Evolutionary conservation across 2,797 vertebrate species (phyloP).

Genomic region (Eulemur coronatus): DNA sequence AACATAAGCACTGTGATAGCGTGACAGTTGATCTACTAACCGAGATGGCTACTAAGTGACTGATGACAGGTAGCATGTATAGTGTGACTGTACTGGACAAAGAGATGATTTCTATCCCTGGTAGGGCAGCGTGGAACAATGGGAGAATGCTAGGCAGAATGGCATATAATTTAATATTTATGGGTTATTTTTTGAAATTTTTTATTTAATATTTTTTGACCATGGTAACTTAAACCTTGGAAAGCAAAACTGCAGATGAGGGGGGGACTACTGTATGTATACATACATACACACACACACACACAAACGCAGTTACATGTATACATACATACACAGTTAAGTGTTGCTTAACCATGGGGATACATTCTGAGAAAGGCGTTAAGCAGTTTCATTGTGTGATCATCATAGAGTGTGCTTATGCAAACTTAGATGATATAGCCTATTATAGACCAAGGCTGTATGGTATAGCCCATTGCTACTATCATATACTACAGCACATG

Average conservation of each 20-base stretch:
- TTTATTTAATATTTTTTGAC: neutral
- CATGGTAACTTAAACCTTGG: neutral
- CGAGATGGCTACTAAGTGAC: neutral
- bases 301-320: neutral
- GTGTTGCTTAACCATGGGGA: neutral
- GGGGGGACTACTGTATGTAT: neutral
- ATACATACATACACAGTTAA: neutral
- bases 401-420: neutral
- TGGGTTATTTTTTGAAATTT: neutral
- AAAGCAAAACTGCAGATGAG: neutral
- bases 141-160: neutral
- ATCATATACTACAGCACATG: no score
- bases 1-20: neutral
- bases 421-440: neutral
- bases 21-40: neutral
- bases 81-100: neutral
- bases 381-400: neutral
- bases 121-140: neutral
- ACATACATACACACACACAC: neutral
- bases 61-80: neutral
- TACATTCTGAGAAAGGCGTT: neutral
- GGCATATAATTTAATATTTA: neutral
- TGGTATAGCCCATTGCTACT: neutral
- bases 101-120: neutral
- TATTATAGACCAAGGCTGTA: neutral